These are phyloP conservation scores for Meteorus cinctellus DNA, from an alignment of 2,888 invertebrate genomes.

Conservation along the genomic window DNA sequence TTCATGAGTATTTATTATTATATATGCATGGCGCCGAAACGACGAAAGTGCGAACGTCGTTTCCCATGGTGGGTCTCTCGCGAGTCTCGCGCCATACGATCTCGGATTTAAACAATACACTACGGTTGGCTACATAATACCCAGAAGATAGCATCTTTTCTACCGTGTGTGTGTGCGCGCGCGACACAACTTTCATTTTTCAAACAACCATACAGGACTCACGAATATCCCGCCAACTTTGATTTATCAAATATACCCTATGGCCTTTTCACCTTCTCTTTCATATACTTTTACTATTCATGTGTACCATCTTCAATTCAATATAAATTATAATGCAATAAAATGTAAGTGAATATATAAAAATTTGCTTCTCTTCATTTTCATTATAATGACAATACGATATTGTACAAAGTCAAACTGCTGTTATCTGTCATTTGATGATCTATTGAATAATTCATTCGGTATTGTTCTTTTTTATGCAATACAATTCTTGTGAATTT, in stretches of 20 bases:
- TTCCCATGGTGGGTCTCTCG: slow-evolving; percentile 27
- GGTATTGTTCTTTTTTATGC: neutral
- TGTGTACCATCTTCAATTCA: slow-evolving; percentile 6
- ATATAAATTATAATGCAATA: neutral
- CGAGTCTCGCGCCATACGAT: slow-evolving; percentile 21
- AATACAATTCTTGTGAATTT: neutral
- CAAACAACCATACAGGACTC: slow-evolving; percentile 19
- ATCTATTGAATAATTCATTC: neutral
- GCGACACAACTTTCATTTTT: slow-evolving; percentile 42
- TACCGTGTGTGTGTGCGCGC: slow-evolving; percentile 11
- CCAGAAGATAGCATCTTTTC: slow-evolving; percentile 33
- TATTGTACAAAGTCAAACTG: neutral
- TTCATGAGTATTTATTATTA: neutral
- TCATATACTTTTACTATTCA: neutral
- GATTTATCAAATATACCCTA: slow-evolving; percentile 11
- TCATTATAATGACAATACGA: neutral
- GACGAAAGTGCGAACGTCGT: slow-evolving; percentile 44
- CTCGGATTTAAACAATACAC: slow-evolving; percentile 37
- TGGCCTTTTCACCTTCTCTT: slow-evolving; percentile 5
- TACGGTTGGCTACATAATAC: slow-evolving; percentile 40
- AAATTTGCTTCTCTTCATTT: neutral
- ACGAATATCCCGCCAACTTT: slow-evolving; percentile 5
- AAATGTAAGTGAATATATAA: neutral
- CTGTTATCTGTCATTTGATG: neutral
- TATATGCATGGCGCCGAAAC: slow-evolving; percentile 3